A percentile compares a stretch with the other conserved stretches of the same genome.
These are phyloP conservation scores for Sarcophaga rosellei DNA, from an alignment of 2,888 invertebrate genomes.

Conservation along the genomic window DNA sequence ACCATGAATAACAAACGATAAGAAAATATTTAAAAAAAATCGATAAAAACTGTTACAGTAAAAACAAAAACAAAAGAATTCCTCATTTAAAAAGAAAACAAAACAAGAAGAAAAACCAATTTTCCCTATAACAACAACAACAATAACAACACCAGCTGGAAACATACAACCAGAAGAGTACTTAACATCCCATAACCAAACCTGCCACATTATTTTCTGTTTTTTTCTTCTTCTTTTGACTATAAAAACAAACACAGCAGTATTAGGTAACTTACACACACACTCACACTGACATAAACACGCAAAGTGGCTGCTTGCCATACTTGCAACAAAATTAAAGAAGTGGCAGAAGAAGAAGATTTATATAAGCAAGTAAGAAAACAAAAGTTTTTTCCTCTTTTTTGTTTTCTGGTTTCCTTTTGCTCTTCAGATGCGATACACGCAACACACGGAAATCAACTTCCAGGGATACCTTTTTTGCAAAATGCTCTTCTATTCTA, in stretches of 20 bases:
- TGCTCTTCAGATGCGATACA: neutral
- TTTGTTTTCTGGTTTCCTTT: neutral
- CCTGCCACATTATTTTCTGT: neutral
- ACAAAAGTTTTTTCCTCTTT: neutral
- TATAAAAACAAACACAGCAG: neutral
- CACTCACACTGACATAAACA: neutral
- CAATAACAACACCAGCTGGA: constrained; percentile 54
- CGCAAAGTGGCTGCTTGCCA: neutral
- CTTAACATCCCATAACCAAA: neutral
- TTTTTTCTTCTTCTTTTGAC: neutral
- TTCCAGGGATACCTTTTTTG: neutral
- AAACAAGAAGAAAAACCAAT: constrained; percentile 3
- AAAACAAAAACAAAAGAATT: neutral
- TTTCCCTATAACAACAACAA: constrained; percentile 33
- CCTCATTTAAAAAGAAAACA: constrained; percentile 12
- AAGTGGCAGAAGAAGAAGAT: neutral
- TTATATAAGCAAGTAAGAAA: neutral
- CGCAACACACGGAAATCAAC: constrained; percentile 11
- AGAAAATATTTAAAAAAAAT: neutral
- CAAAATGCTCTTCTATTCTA: neutral
- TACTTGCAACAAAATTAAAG: neutral
- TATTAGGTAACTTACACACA: neutral
- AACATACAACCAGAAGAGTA: constrained; percentile 22
- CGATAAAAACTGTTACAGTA: neutral
- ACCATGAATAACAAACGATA: neutral